Base-by-base conservation (phyloP, 2,888 invertebrate species). In the Euzophera pinguis region DNA sequence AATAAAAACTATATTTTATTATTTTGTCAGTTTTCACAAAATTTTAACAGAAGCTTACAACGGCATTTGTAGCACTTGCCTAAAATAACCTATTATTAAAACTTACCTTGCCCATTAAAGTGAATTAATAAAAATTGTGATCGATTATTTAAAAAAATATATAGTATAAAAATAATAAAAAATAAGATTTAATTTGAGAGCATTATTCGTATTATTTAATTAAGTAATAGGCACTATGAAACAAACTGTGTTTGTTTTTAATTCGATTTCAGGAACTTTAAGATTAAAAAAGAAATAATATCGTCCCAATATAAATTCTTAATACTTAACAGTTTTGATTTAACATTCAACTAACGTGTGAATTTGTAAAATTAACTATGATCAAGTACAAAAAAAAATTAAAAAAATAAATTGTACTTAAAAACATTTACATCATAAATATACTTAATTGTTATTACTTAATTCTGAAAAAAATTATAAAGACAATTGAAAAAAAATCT, bases 181-280 rank as follows among this genome's bases (percentile, higher is more conserved):
- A 39, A 45, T 4, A 50, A 34, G 1, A 47, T 39, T 22, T 32
- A n/a, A 16, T 39, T 16, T 39, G 3, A 54, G 32, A 34, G 35
- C 32, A 16, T 27, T 34, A 38, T 37, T 37, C n/a, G 47, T 41
- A 50, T 43, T 13, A 12, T n/a, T 34, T 41, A 6, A 13, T 5
- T 16, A 39, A 39, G 47, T 45, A 42, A 42, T 51, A 59, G 56
- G 59, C 59, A 59, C 59, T 51, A 16, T 42, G 49, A 56, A 50
- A 58, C 55, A 52, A 56, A 56, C 55, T 55, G 53, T 57, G 39
- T 58, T 57, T 58, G 54, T 27, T 52, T 61, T 48, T 56, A 57
- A 52, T 54, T 63, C 65, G 42, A 50, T 42, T 32, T 51, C 27
- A 75, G 74, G 72, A 75, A 76, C 76, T 62, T 58, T 63, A 53